phyloP scores from a whole-genome alignment of 2,113 vertebrate genomes.

The Gymnogyps californianus region DNA sequence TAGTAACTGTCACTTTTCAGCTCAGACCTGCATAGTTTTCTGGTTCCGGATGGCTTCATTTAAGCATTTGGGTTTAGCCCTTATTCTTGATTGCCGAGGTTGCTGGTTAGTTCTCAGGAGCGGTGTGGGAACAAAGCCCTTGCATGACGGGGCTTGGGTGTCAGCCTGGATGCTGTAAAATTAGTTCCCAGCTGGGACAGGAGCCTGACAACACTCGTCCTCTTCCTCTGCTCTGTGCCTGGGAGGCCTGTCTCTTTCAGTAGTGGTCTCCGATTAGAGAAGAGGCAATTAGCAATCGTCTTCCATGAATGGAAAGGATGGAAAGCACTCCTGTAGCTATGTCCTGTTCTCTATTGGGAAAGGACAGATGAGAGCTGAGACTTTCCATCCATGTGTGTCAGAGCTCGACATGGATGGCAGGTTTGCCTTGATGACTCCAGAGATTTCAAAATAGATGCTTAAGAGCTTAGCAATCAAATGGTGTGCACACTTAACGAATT shows the following conservation, averaged over 20 bases:
- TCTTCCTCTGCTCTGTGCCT: background rate
- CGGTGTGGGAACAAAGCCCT: background rate
- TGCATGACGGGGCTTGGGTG: accelerated
- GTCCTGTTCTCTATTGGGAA: background rate
- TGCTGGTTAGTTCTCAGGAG: background rate
- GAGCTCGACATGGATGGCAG: background rate
- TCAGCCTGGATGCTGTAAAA: background rate
- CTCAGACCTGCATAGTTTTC: background rate
- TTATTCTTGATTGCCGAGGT: background rate
- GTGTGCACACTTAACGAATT: background rate
- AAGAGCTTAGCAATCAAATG: background rate
- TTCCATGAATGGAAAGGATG: background rate
- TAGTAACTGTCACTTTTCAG: background rate
- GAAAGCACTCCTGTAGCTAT: background rate
- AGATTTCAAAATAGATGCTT: background rate
- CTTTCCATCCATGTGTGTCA: background rate
- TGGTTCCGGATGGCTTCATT: background rate
- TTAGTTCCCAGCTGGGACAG: background rate
- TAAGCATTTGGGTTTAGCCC: background rate
- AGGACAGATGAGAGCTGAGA: background rate
- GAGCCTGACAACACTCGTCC: background rate
- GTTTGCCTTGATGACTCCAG: background rate
- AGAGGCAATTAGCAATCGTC: background rate
- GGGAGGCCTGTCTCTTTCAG: background rate
- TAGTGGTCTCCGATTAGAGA: background rate